phyloP scores from a whole-genome alignment of 2,888 invertebrate species.

The Chouioia cunea region DNA sequence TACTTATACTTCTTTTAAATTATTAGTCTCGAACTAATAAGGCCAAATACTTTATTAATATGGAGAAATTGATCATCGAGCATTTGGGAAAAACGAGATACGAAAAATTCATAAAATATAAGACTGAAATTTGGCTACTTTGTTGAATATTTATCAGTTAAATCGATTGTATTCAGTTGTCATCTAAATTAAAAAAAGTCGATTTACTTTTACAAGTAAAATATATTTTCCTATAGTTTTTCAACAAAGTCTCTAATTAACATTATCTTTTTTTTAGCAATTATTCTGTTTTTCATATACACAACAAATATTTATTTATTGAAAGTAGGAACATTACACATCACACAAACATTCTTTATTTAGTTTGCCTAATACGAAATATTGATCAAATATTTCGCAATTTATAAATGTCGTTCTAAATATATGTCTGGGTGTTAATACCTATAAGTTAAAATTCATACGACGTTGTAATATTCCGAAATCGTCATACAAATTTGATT shows the following conservation, averaged over 20 bases:
- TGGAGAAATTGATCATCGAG: no score
- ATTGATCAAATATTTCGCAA: background rate
- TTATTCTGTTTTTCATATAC: constrained; percentile 5
- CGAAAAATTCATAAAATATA: background rate
- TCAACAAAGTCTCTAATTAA: constrained; percentile 6
- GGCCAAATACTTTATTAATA: no score
- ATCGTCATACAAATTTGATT: no score
- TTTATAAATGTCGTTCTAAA: background rate
- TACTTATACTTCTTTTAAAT: no score
- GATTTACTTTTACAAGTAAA: no score
- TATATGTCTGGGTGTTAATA: background rate
- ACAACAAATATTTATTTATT: constrained; percentile 10
- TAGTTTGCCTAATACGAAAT: background rate
- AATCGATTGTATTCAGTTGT: no score
- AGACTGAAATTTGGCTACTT: background rate
- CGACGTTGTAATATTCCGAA: background rate
- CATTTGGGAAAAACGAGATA: no score
- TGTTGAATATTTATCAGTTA: background rate
- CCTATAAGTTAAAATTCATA: background rate
- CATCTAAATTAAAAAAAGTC: no score
- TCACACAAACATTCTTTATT: background rate
- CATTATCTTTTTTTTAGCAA: constrained; percentile 9
- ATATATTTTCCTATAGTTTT: background rate
- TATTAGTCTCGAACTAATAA: no score
- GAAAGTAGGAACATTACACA: constrained; percentile 1